Evolutionary conservation across 1,140 invertebrate species (phyloP).

Genomic region (Dufourea novaeangliae): DNA sequence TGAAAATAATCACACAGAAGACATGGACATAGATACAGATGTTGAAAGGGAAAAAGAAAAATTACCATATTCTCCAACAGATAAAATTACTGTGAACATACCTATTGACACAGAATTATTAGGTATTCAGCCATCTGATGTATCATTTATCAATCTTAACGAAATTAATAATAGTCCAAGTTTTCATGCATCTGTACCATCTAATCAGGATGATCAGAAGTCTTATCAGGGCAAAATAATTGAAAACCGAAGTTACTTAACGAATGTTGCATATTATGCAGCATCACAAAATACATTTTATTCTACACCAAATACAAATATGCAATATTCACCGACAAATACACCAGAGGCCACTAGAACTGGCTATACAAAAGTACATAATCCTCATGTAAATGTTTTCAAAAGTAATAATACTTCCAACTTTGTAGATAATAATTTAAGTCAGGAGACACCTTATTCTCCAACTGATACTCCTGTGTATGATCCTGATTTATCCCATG

Average conservation of each 20-base stretch:
- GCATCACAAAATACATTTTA: constrained; percentile 8
- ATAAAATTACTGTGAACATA: constrained; percentile 64
- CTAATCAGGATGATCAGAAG: constrained; percentile 27
- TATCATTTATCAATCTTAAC: constrained; percentile 62
- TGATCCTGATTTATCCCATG: constrained; percentile 35
- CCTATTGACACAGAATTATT: constrained; percentile 55
- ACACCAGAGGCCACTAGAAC: constrained; percentile 29
- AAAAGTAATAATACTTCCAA: constrained; percentile 3
- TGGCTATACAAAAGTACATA: constrained; percentile 21
- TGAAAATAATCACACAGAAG: constrained; percentile 67
- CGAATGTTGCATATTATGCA: constrained; percentile 28
- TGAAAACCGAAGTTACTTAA: constrained; percentile 20
- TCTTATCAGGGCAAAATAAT: constrained; percentile 32
- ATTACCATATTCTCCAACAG: constrained; percentile 75
- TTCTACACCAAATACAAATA: constrained; percentile 15
- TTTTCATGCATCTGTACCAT: constrained; percentile 16
- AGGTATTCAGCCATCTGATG: constrained; percentile 62
- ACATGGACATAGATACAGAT: constrained; percentile 80
- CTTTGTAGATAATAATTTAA: constrained; percentile 6
- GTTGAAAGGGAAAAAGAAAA: constrained; percentile 74
- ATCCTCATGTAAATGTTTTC: constrained; percentile 2
- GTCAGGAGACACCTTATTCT: constrained; percentile 68
- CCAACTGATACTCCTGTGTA: constrained; percentile 64
- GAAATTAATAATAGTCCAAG: constrained; percentile 25
- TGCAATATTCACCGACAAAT: constrained; percentile 66